A percentile compares a stretch with the other conserved stretches of the same genome.
Evolutionary conservation across 64 coral and sea anemone genomes (phyloP).

Genomic region (Montipora foliosa): DNA sequence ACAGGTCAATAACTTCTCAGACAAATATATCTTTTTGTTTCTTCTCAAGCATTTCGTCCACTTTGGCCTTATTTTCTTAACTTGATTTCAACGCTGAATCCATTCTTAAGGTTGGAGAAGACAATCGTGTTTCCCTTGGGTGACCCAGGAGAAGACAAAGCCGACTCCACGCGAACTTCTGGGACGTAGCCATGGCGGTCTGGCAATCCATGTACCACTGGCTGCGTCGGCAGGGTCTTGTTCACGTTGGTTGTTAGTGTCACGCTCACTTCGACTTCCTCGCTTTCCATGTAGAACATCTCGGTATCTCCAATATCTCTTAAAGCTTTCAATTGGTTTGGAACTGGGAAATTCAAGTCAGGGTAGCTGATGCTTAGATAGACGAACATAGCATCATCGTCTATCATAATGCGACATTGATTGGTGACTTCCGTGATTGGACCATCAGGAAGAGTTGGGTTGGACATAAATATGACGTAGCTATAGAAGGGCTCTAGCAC

Average conservation of each 20-base stretch:
- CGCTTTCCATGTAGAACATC: not conserved
- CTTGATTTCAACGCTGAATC: slow-evolving; percentile 8
- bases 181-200: not conserved
- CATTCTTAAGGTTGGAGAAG: not conserved
- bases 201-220: not conserved
- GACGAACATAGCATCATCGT: too few relatives aligned
- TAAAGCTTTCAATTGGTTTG: not conserved
- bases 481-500: not conserved
- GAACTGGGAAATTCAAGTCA: not conserved
- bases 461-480: not conserved
- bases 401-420: not conserved
- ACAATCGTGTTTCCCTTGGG: not conserved
- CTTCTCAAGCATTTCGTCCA: too few relatives aligned
- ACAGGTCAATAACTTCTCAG: too few relatives aligned
- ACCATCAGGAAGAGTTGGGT: not conserved
- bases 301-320: not conserved
- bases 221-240: not conserved
- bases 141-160: not conserved
- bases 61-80: not conserved
- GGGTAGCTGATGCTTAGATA: slow-evolving; percentile 1
- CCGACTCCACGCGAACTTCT: not conserved
- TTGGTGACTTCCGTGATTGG: not conserved
- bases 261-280: not conserved
- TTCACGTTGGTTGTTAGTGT: not conserved
- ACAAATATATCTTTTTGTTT: too few relatives aligned